These are phyloP conservation scores for Meiosimyza decipiens DNA, from an alignment of 2,888 invertebrate genomes.

Conservation along the genomic window DNA sequence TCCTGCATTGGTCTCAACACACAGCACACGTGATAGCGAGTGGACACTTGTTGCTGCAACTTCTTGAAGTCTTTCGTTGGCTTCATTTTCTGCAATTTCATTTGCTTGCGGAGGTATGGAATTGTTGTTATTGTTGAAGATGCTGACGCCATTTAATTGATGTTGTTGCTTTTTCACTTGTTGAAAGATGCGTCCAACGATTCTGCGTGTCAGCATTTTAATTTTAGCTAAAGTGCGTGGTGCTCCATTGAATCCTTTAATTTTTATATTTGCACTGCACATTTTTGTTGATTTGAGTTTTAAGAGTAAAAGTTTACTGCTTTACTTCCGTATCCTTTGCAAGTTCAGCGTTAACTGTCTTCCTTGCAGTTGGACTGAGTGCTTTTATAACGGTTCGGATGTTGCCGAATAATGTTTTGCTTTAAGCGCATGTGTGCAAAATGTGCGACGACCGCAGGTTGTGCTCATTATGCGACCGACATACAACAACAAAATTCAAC, in stretches of 20 bases:
- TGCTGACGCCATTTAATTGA: background rate
- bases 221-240: slow-evolving; percentile 29
- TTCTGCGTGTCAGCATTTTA: slow-evolving; percentile 51
- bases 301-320: slow-evolving; percentile 46
- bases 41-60: slow-evolving; percentile 26
- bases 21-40: slow-evolving; percentile 48
- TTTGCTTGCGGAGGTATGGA: slow-evolving; percentile 45
- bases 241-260: slow-evolving; percentile 1
- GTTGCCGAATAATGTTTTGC: background rate
- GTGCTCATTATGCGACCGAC: slow-evolving; percentile 12
- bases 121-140: slow-evolving; percentile 16
- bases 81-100: slow-evolving; percentile 63
- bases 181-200: slow-evolving; percentile 47
- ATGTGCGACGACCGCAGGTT: slow-evolving; percentile 49
- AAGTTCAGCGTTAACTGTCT: slow-evolving; percentile 16
- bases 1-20: slow-evolving; percentile 57
- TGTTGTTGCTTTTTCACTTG: slow-evolving; percentile 21
- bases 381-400: slow-evolving; percentile 50
- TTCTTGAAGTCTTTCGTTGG: slow-evolving; percentile 57
- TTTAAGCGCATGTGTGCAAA: slow-evolving; percentile 37
- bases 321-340: slow-evolving; percentile 42
- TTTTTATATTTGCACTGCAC: slow-evolving; percentile 20
- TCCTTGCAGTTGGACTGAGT: background rate
- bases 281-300: slow-evolving; percentile 44
- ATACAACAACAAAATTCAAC: too few species aligned